A percentile compares a stretch with the other conserved stretches of the same genome.
Evolutionary conservation across 2,113 vertebrate species (phyloP).

Genomic region (Tupaia tana): DNA sequence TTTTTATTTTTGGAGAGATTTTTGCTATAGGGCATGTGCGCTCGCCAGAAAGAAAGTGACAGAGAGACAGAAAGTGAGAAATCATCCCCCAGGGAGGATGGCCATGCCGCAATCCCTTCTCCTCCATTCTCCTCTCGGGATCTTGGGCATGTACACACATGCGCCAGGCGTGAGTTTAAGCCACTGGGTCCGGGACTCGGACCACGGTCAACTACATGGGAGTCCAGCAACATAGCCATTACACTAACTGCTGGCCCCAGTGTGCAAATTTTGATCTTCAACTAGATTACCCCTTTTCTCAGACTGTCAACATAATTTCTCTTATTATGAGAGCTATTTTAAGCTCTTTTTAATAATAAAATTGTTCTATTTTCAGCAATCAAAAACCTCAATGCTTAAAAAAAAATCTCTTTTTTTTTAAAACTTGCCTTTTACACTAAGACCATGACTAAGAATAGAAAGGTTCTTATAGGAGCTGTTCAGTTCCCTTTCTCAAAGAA

Average conservation of each 20-base stretch:
- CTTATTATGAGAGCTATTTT: constrained; percentile 16
- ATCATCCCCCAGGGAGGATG: no score
- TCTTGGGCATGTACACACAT: no score
- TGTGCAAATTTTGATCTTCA: constrained; percentile 11
- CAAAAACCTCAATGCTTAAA: constrained; percentile 15
- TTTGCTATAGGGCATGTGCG: no score
- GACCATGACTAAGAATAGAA: constrained; percentile 50
- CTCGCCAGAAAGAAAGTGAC: no score
- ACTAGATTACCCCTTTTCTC: background rate
- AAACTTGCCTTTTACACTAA: constrained; percentile 40
- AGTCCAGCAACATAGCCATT: no score
- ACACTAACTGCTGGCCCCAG: background rate
- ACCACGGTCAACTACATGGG: no score
- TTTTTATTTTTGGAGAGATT: no score
- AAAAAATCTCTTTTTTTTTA: constrained; percentile 46
- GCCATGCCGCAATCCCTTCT: no score
- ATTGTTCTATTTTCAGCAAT: constrained; percentile 17
- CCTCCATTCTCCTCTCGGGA: no score
- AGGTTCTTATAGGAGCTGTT: background rate
- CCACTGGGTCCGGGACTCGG: no score
- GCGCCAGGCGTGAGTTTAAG: no score
- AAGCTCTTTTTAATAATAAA: constrained; percentile 45
- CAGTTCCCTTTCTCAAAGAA: background rate
- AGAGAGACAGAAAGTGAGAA: no score
- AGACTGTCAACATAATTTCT: constrained; percentile 31